A percentile compares a stretch with the other conserved stretches of the same genome.
These are phyloP conservation scores for Hirundo rustica DNA, from an alignment of 2,797 vertebrate genomes.

Conservation along the genomic window DNA sequence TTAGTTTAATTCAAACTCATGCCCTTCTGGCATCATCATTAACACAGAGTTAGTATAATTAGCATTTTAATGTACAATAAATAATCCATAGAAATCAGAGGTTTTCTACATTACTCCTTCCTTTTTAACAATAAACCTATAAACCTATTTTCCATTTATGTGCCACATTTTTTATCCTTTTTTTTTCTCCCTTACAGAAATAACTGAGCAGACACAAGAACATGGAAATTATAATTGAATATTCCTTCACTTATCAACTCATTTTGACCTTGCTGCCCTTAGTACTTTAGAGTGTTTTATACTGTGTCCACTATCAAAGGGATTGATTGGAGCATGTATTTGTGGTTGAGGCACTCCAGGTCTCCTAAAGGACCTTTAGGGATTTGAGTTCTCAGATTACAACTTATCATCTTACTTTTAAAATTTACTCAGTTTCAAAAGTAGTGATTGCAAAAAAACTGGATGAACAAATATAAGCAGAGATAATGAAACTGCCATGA, in stretches of 20 bases:
- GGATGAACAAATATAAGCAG: rapidly evolving
- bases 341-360: not conserved
- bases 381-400: not conserved
- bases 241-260: not conserved
- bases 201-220: not conserved
- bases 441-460: not conserved
- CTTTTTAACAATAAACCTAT: not conserved
- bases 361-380: not conserved
- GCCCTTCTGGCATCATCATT: constrained; percentile 39
- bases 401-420: not conserved
- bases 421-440: not conserved
- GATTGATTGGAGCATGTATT: not conserved
- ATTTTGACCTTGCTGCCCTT: not conserved
- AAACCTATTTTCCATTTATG: not conserved
- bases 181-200: not conserved
- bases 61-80: constrained; percentile 49
- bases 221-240: not conserved
- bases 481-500: not conserved
- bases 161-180: rapidly evolving
- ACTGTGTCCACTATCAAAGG: not conserved
- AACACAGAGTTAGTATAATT: constrained; percentile 21
- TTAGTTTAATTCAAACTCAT: constrained; percentile 41
- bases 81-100: not conserved
- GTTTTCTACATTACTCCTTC: not conserved
- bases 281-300: not conserved